Evolutionary conservation across 2,113 vertebrate genomes (phyloP).

Genomic region (Pygoscelis adeliae): DNA sequence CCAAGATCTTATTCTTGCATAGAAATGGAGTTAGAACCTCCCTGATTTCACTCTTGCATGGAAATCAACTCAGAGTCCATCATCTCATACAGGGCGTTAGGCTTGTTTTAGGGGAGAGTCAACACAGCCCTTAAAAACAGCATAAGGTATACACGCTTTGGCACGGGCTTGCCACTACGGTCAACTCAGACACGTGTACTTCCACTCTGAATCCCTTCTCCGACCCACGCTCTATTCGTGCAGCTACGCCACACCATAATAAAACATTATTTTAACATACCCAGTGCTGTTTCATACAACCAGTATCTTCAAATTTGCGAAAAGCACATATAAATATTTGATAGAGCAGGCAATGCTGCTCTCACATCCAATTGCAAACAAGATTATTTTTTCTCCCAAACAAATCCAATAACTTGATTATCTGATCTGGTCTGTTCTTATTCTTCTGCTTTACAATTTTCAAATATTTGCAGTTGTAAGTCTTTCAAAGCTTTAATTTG

Average conservation of each 20-base stretch:
- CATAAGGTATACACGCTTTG: fast-evolving
- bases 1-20: not conserved
- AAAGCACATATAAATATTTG: constrained; percentile 47
- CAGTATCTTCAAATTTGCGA: constrained; percentile 24
- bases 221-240: not conserved
- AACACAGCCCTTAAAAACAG: not conserved
- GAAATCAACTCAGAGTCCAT: not conserved
- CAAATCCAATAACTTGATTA: constrained; percentile 40
- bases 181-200: not conserved
- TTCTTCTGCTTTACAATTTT: constrained; percentile 8
- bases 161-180: not conserved
- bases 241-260: not conserved
- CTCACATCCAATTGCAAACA: constrained; percentile 1
- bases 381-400: not conserved
- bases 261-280: not conserved
- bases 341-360: not conserved
- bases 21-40: not conserved
- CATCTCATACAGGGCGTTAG: not conserved
- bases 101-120: not conserved
- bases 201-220: not conserved
- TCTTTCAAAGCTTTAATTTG: constrained; percentile 57
- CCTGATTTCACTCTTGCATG: not conserved
- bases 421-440: not conserved
- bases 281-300: not conserved
- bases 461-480: constrained; percentile 55